A percentile compares a stretch with the other conserved stretches of the same genome.
These are phyloP conservation scores for Vipera latastei DNA, from an alignment of 2,797 vertebrate species.

Conservation along the genomic window DNA sequence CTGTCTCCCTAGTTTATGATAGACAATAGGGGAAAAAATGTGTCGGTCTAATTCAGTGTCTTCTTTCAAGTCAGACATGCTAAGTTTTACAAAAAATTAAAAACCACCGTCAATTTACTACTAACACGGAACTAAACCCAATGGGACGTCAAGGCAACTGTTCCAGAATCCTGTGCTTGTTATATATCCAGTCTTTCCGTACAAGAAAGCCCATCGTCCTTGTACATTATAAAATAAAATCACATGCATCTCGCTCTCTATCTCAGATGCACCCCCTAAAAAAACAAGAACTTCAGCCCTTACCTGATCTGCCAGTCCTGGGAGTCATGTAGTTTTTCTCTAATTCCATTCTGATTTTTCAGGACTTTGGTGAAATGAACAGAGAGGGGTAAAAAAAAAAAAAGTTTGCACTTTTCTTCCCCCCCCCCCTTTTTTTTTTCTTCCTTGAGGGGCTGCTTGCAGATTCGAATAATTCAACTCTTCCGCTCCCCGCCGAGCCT, in stretches of 20 bases:
- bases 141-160: not conserved
- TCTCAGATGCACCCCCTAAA: not conserved
- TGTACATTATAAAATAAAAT: not conserved
- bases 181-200: not conserved
- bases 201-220: not conserved
- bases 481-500: slow-evolving; percentile 95
- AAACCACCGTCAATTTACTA: not conserved
- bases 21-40: not conserved
- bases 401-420: slow-evolving; percentile 66
- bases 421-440: not conserved
- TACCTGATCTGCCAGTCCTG: slow-evolving; percentile 91
- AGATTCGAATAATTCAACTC: slow-evolving; percentile 95
- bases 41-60: no score
- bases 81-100: not conserved
- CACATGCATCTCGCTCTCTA: not conserved
- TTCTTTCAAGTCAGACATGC: no score
- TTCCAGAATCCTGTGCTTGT: not conserved
- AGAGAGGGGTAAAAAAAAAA: slow-evolving; percentile 40
- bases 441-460: slow-evolving; percentile 70
- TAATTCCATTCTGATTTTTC: slow-evolving; percentile 83
- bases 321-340: slow-evolving; percentile 83
- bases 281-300: slow-evolving; percentile 48
- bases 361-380: slow-evolving; percentile 67
- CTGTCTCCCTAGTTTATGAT: not conserved
- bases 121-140: not conserved